Conservation (phyloP, 2,113 vertebrate species). For the Platysteira castanea region DNA sequence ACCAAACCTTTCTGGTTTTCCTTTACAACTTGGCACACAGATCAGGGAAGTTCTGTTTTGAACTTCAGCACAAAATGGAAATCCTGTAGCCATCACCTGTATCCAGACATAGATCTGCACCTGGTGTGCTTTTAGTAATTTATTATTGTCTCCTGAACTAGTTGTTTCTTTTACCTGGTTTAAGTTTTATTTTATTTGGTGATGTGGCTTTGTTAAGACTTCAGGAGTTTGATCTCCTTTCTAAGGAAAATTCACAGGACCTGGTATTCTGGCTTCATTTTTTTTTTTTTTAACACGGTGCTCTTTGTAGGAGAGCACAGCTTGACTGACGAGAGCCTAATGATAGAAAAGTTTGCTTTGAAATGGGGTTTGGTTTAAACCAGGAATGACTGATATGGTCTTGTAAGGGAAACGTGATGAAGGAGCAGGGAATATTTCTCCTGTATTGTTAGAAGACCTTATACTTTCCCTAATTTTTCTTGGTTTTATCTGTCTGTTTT, state of each 20-base stretch:
- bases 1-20: not conserved
- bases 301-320: not conserved
- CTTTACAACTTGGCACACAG: not conserved
- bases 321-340: not conserved
- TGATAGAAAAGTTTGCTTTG: conserved; percentile 6
- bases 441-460: not conserved
- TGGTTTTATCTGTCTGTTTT: not conserved
- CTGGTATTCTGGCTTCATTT: not conserved
- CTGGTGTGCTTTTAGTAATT: conserved; percentile 36
- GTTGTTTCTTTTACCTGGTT: conserved; percentile 21
- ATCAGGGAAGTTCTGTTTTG: not conserved
- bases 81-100: conserved; percentile 31
- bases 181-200: conserved; percentile 44
- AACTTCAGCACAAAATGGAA: not conserved
- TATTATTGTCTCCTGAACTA: conserved; percentile 12
- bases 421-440: not conserved
- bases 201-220: conserved; percentile 30
- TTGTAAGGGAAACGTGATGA: not conserved
- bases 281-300: not conserved
- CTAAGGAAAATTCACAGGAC: conserved; percentile 25
- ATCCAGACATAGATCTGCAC: conserved; percentile 28
- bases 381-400: not conserved
- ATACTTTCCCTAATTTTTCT: not conserved
- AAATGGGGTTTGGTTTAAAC: conserved; percentile 12
- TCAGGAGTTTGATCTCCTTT: conserved; percentile 19